Evolutionary conservation across 2,113 vertebrate genomes (phyloP).

Genomic region (Nothoprocta pentlandii): DNA sequence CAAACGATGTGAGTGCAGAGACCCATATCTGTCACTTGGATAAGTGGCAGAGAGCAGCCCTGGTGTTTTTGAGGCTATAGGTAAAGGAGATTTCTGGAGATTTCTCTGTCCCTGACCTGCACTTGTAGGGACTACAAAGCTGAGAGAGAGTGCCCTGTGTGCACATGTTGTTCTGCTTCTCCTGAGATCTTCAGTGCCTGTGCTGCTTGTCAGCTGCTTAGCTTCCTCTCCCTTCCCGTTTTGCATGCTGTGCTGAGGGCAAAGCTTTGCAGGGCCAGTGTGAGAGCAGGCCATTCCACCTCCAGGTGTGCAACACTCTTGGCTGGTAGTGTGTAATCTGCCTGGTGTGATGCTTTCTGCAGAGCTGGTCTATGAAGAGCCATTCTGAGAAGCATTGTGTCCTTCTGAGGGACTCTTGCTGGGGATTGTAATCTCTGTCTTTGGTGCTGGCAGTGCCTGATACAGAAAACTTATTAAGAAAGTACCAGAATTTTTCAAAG

Average conservation of each 20-base stretch:
- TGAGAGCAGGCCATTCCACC: background rate
- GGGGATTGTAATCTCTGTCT: background rate
- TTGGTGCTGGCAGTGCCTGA: background rate
- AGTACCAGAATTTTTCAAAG: background rate
- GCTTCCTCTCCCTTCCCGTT: background rate
- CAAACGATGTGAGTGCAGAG: background rate
- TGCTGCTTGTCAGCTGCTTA: background rate
- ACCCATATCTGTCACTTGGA: background rate
- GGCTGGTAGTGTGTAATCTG: background rate
- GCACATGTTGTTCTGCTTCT: background rate
- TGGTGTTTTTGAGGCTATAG: background rate
- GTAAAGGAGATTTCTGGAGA: background rate
- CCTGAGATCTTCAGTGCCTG: accelerated
- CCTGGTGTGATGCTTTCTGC: background rate
- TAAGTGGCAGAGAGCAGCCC: background rate
- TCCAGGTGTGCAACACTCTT: background rate
- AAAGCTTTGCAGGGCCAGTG: background rate
- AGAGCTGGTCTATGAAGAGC: background rate
- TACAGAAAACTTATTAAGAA: background rate
- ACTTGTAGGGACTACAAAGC: background rate
- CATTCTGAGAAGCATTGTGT: background rate
- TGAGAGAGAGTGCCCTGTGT: background rate
- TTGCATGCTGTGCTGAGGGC: background rate
- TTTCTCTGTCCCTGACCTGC: background rate
- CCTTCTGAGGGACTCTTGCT: background rate